Evolutionary conservation across 2,113 vertebrate genomes (phyloP).

Genomic region (Phyllostomus discolor): DNA sequence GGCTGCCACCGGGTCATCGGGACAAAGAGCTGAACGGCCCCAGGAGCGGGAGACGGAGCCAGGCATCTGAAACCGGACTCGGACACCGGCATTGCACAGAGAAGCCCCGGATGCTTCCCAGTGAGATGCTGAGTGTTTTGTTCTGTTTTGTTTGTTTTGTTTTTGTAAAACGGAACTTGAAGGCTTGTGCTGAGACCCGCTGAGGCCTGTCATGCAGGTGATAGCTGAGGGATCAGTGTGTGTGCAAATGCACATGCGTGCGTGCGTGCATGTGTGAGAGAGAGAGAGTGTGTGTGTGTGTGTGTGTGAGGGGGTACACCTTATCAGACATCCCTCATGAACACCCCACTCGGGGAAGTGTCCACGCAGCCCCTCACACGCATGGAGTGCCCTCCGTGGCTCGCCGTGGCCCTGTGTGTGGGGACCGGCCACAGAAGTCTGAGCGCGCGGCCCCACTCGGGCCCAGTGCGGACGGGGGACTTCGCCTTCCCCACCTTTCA

Average conservation of each 20-base stretch:
- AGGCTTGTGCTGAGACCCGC: neutral
- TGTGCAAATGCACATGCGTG: neutral
- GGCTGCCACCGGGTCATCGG: neutral
- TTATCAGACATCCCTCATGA: neutral
- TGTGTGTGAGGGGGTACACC: neutral
- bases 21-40: neutral
- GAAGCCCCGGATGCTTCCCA: neutral
- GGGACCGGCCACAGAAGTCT: neutral
- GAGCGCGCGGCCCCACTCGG: accelerated
- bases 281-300: no score
- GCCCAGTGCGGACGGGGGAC: neutral
- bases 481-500: neutral
- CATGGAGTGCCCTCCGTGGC: neutral
- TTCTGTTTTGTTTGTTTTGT: neutral
- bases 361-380: neutral
- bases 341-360: neutral
- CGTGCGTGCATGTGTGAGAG: neutral
- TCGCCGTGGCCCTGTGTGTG: neutral
- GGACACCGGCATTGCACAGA: neutral
- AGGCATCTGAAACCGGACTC: neutral
- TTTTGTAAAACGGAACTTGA: neutral
- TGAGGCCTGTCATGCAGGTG: neutral
- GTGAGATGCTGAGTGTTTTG: neutral
- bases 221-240: neutral
- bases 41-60: neutral